These are phyloP conservation scores for Botrylloides violaceus DNA, from an alignment of 23 tunicate genomes.

Conservation along the genomic window DNA sequence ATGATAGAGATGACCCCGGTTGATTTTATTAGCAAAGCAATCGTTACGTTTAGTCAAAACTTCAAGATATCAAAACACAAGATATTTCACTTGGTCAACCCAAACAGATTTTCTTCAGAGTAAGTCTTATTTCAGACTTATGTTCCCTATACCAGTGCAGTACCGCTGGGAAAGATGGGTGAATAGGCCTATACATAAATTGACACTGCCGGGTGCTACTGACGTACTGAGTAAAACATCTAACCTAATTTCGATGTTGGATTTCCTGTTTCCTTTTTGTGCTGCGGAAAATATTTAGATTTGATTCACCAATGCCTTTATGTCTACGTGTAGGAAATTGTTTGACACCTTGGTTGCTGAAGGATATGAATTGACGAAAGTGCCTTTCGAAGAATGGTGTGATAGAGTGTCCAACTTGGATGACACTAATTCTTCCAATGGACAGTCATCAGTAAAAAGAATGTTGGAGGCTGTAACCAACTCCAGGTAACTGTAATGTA, in stretches of 20 bases:
- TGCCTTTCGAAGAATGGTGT: constrained; percentile 80
- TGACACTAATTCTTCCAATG: background rate
- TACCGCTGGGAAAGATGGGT: no score
- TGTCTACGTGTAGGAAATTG: background rate
- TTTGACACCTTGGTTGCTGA: constrained; percentile 14
- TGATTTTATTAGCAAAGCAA: constrained; percentile 65
- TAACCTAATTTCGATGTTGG: no score
- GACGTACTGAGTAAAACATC: no score
- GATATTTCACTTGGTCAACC: constrained; percentile 71
- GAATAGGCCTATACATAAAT: no score
- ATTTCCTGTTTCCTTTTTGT: no score
- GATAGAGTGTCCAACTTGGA: constrained; percentile 21
- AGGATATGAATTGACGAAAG: constrained; percentile 44
- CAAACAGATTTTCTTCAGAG: constrained; percentile 31
- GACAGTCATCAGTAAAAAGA: constrained; percentile 40
- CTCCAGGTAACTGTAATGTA: constrained; percentile 39
- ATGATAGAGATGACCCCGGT: constrained; percentile 82
- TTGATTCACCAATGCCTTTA: background rate
- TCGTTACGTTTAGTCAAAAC: constrained; percentile 51
- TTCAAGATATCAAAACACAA: constrained; percentile 51
- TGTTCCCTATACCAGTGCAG: no score
- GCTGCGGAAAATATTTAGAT: no score
- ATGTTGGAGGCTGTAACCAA: constrained; percentile 43
- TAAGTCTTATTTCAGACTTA: no score
- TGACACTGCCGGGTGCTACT: no score